Percentiles rank a stretch among this genome's conserved stretches.
These are phyloP conservation scores for Philypnodon macrostomus DNA, from an alignment of 2,797 vertebrate species.

Conservation along the genomic window DNA sequence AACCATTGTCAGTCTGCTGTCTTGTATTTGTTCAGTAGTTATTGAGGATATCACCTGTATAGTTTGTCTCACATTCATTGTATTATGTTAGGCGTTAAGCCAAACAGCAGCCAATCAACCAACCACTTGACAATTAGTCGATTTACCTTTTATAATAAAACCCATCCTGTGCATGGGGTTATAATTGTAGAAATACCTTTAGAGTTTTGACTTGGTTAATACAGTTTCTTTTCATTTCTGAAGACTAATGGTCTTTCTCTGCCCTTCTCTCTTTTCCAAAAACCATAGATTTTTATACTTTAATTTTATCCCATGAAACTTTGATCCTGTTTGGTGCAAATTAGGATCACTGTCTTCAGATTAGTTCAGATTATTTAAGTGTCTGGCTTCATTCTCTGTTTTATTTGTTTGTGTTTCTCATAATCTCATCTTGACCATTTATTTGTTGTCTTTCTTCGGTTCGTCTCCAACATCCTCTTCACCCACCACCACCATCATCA, in stretches of 20 bases:
- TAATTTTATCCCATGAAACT: conserved; percentile 88
- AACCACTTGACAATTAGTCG: background rate
- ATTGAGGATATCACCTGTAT: conserved; percentile 29
- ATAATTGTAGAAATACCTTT: too few species aligned
- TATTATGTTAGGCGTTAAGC: conserved; percentile 23
- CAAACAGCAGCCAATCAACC: conserved; percentile 29
- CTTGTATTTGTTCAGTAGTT: conserved; percentile 33
- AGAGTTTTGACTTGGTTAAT: too few species aligned
- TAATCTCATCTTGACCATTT: conserved; percentile 47
- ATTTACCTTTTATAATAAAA: too few species aligned
- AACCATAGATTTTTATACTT: conserved; percentile 90
- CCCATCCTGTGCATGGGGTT: too few species aligned
- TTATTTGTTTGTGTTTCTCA: conserved; percentile 41
- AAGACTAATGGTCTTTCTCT: conserved; percentile 73
- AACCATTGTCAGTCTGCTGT: conserved; percentile 19
- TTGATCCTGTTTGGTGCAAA: conserved; percentile 61
- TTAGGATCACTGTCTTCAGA: conserved; percentile 64
- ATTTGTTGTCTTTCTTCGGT: conserved; percentile 43
- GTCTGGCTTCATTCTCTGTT: conserved; percentile 26
- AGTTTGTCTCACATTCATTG: conserved; percentile 42
- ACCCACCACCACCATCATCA: conserved; percentile 10
- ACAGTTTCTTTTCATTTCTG: too few species aligned
- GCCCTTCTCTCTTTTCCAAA: conserved; percentile 71
- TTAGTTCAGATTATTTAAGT: conserved; percentile 44
- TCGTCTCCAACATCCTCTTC: conserved; percentile 23